These are phyloP conservation scores for Oxygymnocypris stewartii DNA, from an alignment of 2,113 vertebrate genomes.

Conservation along the genomic window DNA sequence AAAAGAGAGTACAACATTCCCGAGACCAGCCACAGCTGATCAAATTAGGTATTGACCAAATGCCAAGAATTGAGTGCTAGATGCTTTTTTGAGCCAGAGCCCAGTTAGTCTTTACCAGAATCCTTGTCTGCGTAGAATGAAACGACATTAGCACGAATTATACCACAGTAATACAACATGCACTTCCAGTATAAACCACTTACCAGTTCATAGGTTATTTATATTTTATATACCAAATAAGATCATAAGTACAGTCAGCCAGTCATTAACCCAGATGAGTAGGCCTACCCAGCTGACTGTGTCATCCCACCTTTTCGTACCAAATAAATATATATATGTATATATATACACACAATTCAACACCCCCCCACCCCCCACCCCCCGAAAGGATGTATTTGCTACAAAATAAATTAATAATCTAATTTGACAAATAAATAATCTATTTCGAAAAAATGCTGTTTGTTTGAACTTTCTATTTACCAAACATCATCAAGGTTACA, in stretches of 20 bases:
- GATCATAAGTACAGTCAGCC: background rate
- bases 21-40: constrained; percentile 32
- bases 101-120: constrained; percentile 37
- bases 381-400: too few relatives aligned
- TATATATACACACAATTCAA: too few relatives aligned
- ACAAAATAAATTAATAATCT: too few relatives aligned
- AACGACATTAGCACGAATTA: constrained; percentile 27
- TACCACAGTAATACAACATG: background rate
- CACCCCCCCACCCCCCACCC: too few relatives aligned
- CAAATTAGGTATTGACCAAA: constrained; percentile 41
- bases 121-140: background rate
- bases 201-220: constrained; percentile 6
- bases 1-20: background rate
- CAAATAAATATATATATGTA: background rate
- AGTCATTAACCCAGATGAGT: too few relatives aligned
- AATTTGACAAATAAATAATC: too few relatives aligned
- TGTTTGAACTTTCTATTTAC: too few relatives aligned
- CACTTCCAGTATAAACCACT: constrained; percentile 2
- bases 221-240: background rate
- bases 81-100: constrained; percentile 34
- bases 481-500: too few relatives aligned
- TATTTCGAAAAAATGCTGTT: too few relatives aligned
- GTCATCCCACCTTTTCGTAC: background rate
- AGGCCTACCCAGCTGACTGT: background rate
- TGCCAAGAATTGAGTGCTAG: constrained; percentile 27